Percentiles rank a stretch among this genome's conserved stretches.
Evolutionary conservation across 2,797 vertebrate species (phyloP).

Genomic region (Anguilla anguilla): DNA sequence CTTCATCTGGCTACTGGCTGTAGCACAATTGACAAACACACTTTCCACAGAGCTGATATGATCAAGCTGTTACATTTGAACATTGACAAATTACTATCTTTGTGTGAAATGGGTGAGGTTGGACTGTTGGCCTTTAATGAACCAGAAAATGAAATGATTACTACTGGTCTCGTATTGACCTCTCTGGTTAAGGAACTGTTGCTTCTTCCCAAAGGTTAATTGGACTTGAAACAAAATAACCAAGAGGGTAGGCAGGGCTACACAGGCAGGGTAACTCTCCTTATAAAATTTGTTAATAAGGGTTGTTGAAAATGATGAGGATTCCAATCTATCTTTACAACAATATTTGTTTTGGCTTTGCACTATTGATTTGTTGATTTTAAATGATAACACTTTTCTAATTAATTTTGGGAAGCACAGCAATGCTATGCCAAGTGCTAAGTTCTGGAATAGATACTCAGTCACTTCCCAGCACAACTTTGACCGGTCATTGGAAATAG

Average conservation of each 20-base stretch:
- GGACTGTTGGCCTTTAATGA: slow-evolving; percentile 85
- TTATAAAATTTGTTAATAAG: slow-evolving; percentile 87
- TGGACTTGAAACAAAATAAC: slow-evolving; percentile 97
- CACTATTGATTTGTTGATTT: slow-evolving; percentile 61
- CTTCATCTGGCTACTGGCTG: slow-evolving; percentile 50
- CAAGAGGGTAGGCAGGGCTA: slow-evolving; percentile 95
- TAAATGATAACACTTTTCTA: slow-evolving; percentile 59
- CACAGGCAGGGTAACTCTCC: slow-evolving; percentile 78
- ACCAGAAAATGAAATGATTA: slow-evolving; percentile 95
- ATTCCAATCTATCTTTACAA: slow-evolving; percentile 60
- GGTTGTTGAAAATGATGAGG: slow-evolving; percentile 69
- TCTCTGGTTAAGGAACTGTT: slow-evolving; percentile 85
- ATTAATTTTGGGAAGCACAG: slow-evolving; percentile 35
- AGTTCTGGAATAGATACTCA: neutral
- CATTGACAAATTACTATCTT: slow-evolving; percentile 85
- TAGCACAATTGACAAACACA: slow-evolving; percentile 69
- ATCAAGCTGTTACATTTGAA: slow-evolving; percentile 69
- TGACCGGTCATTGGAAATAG: neutral
- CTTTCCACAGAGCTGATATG: slow-evolving; percentile 62
- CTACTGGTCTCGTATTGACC: slow-evolving; percentile 86
- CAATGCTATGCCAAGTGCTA: neutral
- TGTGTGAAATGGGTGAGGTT: slow-evolving; percentile 86
- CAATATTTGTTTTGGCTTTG: slow-evolving; percentile 36
- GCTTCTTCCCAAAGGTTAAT: slow-evolving; percentile 91
- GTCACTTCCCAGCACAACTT: neutral